Evolutionary conservation across 2,113 vertebrate species (phyloP).

Genomic region (Macroglossus sobrinus): DNA sequence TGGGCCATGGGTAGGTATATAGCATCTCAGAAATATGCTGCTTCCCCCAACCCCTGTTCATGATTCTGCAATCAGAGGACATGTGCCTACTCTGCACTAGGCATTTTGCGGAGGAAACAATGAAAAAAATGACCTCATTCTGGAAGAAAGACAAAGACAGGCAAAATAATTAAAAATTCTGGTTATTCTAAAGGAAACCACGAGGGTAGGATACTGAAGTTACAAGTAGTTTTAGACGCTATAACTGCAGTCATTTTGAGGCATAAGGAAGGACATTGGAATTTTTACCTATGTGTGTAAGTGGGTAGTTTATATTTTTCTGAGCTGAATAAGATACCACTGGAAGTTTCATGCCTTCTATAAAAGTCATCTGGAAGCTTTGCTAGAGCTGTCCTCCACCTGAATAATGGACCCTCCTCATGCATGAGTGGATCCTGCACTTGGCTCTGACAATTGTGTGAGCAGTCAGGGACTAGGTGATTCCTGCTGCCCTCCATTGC

Average conservation of each 20-base stretch:
- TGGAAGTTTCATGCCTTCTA: background rate
- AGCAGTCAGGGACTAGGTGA: accelerated
- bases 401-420: accelerated
- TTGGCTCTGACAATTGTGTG: background rate
- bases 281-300: background rate
- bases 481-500: background rate
- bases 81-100: background rate
- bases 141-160: background rate
- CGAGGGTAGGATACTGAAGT: background rate
- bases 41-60: background rate
- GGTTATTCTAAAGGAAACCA: background rate
- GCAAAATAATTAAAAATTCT: background rate
- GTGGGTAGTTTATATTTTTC: background rate
- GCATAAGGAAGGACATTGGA: background rate
- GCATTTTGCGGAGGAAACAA: background rate
- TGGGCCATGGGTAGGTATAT: background rate
- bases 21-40: accelerated
- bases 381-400: background rate
- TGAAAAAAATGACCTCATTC: background rate
- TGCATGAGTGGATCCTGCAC: accelerated
- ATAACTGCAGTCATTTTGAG: background rate
- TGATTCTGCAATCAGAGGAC: no score
- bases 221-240: background rate
- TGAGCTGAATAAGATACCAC: background rate
- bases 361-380: background rate